Evolutionary conservation across 2,113 vertebrate genomes (phyloP).

Genomic region (Thermophis baileyi): DNA sequence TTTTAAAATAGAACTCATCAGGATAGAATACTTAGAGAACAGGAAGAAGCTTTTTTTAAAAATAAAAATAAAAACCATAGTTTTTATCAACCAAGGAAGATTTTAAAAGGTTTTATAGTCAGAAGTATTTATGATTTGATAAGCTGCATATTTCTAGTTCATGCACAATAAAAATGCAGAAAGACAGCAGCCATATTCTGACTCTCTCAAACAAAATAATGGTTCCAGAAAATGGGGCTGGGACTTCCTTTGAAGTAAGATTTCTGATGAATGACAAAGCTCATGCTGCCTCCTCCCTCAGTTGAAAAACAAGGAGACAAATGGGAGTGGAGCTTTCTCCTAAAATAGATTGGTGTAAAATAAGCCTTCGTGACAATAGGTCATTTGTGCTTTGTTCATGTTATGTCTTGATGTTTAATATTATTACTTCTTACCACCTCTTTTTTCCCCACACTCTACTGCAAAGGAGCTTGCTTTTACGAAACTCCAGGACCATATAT

Average conservation of each 20-base stretch:
- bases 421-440: slow-evolving; percentile 18
- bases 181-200: not conserved
- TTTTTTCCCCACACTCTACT: slow-evolving; percentile 12
- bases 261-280: slow-evolving; percentile 41
- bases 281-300: slow-evolving; percentile 39
- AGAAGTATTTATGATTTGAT: slow-evolving; percentile 39
- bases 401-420: slow-evolving; percentile 9
- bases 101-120: not conserved
- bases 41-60: not conserved
- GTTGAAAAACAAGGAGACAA: slow-evolving; percentile 55
- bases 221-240: not conserved
- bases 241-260: slow-evolving; percentile 29
- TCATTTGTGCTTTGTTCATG: slow-evolving; percentile 1
- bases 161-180: slow-evolving; percentile 34
- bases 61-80: not conserved
- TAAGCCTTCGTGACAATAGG: slow-evolving; percentile 27
- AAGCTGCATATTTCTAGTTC: slow-evolving; percentile 39
- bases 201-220: slow-evolving; percentile 31
- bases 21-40: slow-evolving; percentile 5
- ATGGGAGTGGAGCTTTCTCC: not conserved
- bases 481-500: slow-evolving; percentile 29
- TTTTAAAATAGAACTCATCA: not conserved
- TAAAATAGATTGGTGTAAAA: slow-evolving; percentile 49
- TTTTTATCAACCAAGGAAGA: slow-evolving; percentile 36
- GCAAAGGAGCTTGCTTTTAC: slow-evolving; percentile 47